Evolutionary conservation across 2,113 vertebrate genomes (phyloP).

Genomic region (Rhodinocichla rosea): DNA sequence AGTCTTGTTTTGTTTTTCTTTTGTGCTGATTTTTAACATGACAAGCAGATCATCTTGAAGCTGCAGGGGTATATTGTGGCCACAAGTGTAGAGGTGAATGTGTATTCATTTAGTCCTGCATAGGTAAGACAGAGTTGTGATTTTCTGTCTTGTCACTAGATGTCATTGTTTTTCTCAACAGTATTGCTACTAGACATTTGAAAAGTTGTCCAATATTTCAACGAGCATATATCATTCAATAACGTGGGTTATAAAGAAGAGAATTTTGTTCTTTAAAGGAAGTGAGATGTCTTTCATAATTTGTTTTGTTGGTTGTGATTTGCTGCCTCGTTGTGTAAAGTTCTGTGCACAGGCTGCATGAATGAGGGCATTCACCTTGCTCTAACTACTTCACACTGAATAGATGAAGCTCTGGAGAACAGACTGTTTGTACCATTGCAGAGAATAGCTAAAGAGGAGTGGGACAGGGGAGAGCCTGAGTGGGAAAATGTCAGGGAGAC

Average conservation of each 20-base stretch:
- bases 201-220: neutral
- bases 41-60: neutral
- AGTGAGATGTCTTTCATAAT: neutral
- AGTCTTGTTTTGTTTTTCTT: neutral
- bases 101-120: neutral
- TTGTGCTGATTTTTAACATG: neutral
- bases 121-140: neutral
- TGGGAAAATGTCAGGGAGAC: neutral
- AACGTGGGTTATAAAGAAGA: neutral
- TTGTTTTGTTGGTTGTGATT: neutral
- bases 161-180: constrained; percentile 62
- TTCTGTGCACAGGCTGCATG: neutral
- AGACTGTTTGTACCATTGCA: neutral
- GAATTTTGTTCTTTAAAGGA: neutral
- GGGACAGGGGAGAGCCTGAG: neutral
- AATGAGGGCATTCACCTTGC: neutral
- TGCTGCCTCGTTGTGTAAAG: neutral
- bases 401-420: neutral
- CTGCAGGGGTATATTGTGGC: neutral
- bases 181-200: neutral
- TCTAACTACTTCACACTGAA: neutral
- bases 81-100: neutral
- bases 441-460: neutral
- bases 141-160: constrained; percentile 71
- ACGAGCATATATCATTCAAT: neutral